A percentile compares a stretch with the other conserved stretches of the same genome.
These are phyloP conservation scores for Campaea margaritaria DNA, from an alignment of 2,888 invertebrate genomes.

Conservation along the genomic window DNA sequence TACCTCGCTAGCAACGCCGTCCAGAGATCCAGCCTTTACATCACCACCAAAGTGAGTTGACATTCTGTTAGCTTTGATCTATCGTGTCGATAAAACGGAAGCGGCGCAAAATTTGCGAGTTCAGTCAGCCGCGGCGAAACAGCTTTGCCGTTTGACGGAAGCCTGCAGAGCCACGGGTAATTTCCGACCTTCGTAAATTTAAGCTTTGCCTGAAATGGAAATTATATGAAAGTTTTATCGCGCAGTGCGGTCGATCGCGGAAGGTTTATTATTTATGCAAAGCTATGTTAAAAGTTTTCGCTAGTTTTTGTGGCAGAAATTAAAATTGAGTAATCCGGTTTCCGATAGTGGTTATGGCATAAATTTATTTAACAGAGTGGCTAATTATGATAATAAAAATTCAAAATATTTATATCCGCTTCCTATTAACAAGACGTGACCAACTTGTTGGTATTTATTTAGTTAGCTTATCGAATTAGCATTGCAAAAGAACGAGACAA, in stretches of 20 bases:
- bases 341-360: background rate
- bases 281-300: constrained; percentile 29
- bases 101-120: constrained; percentile 36
- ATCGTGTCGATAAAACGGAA: constrained; percentile 38
- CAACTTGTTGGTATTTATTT: too few relatives aligned
- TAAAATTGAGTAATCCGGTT: background rate
- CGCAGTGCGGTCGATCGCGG: constrained; percentile 32
- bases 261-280: constrained; percentile 35
- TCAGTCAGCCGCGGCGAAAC: constrained; percentile 38
- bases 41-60: constrained; percentile 90
- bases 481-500: too few relatives aligned
- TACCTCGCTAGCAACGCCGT: constrained; percentile 87
- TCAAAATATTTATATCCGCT: too few relatives aligned
- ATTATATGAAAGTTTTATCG: constrained; percentile 42
- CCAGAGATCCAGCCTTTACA: constrained; percentile 89
- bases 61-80: constrained; percentile 34
- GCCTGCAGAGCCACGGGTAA: constrained; percentile 36
- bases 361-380: background rate
- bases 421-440: too few relatives aligned
- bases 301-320: constrained; percentile 17
- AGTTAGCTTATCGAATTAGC: too few relatives aligned
- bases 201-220: constrained; percentile 40
- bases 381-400: constrained; percentile 2
- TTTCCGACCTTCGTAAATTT: constrained; percentile 41
- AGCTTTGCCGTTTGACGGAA: constrained; percentile 42